Percentiles rank a stretch among this genome's conserved stretches.
These are phyloP conservation scores for Cyprinodon variegatus DNA, from an alignment of 2,113 vertebrate genomes.

Conservation along the genomic window DNA sequence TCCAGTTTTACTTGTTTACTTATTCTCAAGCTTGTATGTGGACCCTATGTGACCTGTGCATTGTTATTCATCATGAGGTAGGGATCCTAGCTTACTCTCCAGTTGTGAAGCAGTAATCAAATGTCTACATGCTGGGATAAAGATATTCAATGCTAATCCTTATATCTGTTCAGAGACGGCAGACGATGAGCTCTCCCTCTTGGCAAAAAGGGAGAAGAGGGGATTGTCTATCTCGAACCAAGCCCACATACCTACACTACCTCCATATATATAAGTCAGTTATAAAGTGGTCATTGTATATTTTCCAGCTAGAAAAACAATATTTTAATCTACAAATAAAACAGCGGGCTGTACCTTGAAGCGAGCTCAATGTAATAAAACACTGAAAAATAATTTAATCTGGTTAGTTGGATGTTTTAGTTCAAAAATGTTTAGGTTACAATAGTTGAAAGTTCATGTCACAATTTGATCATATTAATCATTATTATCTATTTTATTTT, in stretches of 20 bases:
- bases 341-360: too few relatives aligned
- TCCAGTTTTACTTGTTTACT: conserved; percentile 29
- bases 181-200: conserved; percentile 60
- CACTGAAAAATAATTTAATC: too few relatives aligned
- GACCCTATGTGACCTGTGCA: conserved; percentile 33
- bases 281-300: conserved; percentile 11
- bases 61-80: conserved; percentile 48
- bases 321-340: too few relatives aligned
- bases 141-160: conserved; percentile 68
- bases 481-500: too few relatives aligned
- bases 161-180: conserved; percentile 61
- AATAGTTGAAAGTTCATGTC: too few relatives aligned
- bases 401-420: too few relatives aligned
- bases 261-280: conserved; percentile 31
- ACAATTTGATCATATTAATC: too few relatives aligned
- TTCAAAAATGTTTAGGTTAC: too few relatives aligned
- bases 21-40: conserved; percentile 8
- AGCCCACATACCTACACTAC: conserved; percentile 32
- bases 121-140: conserved; percentile 46
- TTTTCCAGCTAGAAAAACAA: background rate
- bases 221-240: conserved; percentile 40
- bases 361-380: too few relatives aligned
- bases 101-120: conserved; percentile 56
- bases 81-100: conserved; percentile 40
- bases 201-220: conserved; percentile 44